Evolutionary conservation across 2,797 vertebrate genomes (phyloP), one percentile per base, ranked within the genome.

Genomic region (Anguilla anguilla): DNA sequence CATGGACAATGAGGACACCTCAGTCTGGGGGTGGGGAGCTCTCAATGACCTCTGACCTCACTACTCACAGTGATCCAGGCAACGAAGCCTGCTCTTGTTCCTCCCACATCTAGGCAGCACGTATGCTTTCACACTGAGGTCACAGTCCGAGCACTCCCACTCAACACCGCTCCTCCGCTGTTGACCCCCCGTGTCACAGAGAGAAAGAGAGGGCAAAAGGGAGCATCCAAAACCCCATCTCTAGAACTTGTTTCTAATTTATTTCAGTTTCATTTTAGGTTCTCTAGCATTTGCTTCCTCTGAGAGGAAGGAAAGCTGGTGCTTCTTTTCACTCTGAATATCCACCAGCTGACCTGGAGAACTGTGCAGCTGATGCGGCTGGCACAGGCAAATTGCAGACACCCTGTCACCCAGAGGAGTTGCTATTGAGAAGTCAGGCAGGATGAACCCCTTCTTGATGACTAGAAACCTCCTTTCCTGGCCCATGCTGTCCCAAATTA

Each of bases 391-490:
- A 28, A 69, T 69, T 6, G 64, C 25, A 28, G n/a, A n/a, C n/a
- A 28, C 64, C 64, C 7, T 69, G n/a, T 69, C 64, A 46, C 43
- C 64, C 64, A 28, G 28, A n/a, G 25, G 64, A n/a, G 64, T 69
- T 69, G 25, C 64, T 69, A 28, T 69, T n/a, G 64, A 28, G 64
- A 69, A 69, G 25, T 69, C n/a, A n/a, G n/a, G 64, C 64, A 69
- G 64, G 64, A 69, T n/a, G 64, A 69, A 10, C 7, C 25, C 64
- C 64, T n/a, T 69, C 7, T 28, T n/a, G 6, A 69, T 28, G 64
- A 69, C 64, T 69, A 69, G 64, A 69, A 69, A n/a, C 25, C 64
- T 69, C 64, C 64, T 69, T 69, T n/a, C 64, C n/a, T 69, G 64
- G 64, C 64, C 64, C n/a, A 28, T 11, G 10, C 6, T 69, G 64